Percentiles rank a stretch among this genome's conserved stretches.
phyloP scores from a whole-genome alignment of 37 sponge, comb jelly and placozoan genomes.

The Chondrosia reniformis region DNA sequence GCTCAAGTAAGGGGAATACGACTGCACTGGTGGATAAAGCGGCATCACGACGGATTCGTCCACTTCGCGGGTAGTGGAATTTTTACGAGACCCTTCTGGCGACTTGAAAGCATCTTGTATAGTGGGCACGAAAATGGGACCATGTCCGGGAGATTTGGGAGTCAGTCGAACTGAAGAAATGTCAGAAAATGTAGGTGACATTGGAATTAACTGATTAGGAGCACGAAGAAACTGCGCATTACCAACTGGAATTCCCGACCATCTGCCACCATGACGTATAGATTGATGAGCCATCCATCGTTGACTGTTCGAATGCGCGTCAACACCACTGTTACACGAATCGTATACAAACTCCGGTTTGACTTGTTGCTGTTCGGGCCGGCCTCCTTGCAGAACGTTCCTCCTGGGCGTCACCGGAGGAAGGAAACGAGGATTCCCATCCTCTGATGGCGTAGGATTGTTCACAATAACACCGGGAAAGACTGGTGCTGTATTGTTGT shows the following conservation, averaged over 20 bases:
- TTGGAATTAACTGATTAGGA: neutral
- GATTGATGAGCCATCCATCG: neutral
- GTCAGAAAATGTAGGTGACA: conserved; percentile 58
- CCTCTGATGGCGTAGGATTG: neutral
- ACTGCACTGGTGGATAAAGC: conserved; percentile 38
- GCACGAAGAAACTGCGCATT: neutral
- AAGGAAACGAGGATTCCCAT: neutral
- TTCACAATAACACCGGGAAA: conserved; percentile 13
- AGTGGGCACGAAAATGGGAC: neutral
- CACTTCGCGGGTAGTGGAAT: neutral
- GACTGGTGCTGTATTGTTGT: neutral
- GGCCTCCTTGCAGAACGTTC: neutral
- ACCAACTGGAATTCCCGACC: neutral
- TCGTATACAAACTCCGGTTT: neutral
- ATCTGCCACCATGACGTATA: neutral
- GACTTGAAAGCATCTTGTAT: neutral
- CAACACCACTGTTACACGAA: neutral
- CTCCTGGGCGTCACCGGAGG: neutral
- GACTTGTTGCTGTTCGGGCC: neutral
- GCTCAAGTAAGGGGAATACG: conserved; percentile 55
- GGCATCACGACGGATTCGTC: conserved; percentile 39
- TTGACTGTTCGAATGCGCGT: neutral
- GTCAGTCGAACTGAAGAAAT: conserved; percentile 55
- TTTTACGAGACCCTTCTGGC: conserved; percentile 20
- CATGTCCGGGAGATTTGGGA: conserved; percentile 25